Evolutionary conservation across 2,797 vertebrate species (phyloP), one percentile per base, ranked within the genome.

Genomic region (Chiroxiphia lanceolata): DNA sequence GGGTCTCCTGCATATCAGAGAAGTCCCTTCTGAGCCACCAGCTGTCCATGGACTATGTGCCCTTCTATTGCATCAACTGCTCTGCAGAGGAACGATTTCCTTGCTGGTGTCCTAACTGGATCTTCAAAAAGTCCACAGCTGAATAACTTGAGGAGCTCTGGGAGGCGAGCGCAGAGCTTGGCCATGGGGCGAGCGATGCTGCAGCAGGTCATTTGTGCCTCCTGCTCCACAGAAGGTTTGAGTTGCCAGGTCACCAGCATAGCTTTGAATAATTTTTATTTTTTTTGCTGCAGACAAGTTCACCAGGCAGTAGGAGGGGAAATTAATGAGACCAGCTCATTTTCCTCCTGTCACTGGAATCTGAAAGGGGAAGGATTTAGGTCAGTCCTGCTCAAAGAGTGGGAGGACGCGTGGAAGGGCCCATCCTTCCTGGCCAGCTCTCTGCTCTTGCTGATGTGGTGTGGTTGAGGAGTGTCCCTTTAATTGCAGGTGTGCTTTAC

Each of bases 341-440:
- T 93, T 95, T 82, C 45, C 57, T 93, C 13, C 67, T 86, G 80
- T 74, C 57, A 68, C 57, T 0, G 0, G 23, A 60, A 38, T 50
- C 80, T 85, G 78, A 67, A 85, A 83, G 64, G 67, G 36, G 70
- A 64, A 92, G 33, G 74, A 93, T 96, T 90, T 96, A 90, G 96
- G 81, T 93, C 91, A 92, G 63, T 64, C 26, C 69, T 27, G 36
- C 77, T 86, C 2, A 1, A 65, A 77, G 63, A 71, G 54, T 27
- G 17, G 54, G 84, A 94, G 68, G 50, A 77, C 47, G 27, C 0
- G 0, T 47, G 47, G 56, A 72, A 40, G 70, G 47, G 67, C 78
- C 70, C 51, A 57, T 63, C 76, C 40, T 9, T 4, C 1, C 2
- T 25, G 76, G 71, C 47, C 21, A 5, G 2, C 40, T 21, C 57